phyloP scores from a whole-genome alignment of 1,140 invertebrate species.

The Coelopa frigida region DNA sequence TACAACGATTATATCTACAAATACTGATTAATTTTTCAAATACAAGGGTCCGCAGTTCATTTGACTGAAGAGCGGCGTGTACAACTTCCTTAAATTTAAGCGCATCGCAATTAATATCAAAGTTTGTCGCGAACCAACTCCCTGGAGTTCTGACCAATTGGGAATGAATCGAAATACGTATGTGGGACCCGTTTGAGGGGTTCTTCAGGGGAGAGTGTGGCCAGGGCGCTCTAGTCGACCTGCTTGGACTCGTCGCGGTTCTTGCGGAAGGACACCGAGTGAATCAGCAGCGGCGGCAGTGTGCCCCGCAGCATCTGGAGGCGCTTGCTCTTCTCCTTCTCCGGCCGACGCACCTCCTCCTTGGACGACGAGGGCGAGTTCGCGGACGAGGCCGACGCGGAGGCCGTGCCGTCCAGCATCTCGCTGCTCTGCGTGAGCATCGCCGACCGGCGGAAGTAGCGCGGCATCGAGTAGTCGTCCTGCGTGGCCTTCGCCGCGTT shows the following conservation, averaged over 20 bases:
- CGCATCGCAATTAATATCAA: no score
- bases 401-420: constrained; percentile 22
- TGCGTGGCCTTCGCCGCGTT: constrained; percentile 29
- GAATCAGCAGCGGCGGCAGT: constrained; percentile 39
- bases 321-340: constrained; percentile 39
- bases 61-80: no score
- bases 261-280: constrained; percentile 40
- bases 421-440: constrained; percentile 36
- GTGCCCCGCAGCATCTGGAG: constrained; percentile 37
- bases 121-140: no score
- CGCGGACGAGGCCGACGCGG: constrained; percentile 22
- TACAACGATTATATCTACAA: no score
- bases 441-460: constrained; percentile 38
- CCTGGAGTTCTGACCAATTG: no score
- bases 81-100: no score
- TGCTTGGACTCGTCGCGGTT: constrained; percentile 37
- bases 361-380: constrained; percentile 23
- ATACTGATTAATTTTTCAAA: no score
- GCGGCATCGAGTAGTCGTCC: constrained; percentile 41
- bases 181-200: no score
- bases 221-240: constrained; percentile 28
- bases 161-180: no score
- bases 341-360: constrained; percentile 25
- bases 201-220: no score
- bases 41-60: no score